Evolutionary conservation across 2,888 invertebrate genomes (phyloP).

Genomic region (Camponotus fellah): DNA sequence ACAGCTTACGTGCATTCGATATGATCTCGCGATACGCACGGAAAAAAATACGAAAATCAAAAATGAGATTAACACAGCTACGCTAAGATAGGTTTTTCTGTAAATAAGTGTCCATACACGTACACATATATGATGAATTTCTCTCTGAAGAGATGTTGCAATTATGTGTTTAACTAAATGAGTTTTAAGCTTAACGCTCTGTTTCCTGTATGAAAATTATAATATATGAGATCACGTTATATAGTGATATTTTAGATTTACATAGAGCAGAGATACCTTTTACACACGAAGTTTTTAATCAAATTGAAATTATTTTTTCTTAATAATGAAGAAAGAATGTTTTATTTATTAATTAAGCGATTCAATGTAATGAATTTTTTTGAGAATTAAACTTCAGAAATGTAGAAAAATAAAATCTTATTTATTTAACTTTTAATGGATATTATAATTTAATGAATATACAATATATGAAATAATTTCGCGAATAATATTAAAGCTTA

Average conservation of each 20-base stretch:
- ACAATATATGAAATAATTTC: no score
- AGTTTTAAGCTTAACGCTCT: neutral
- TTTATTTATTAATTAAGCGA: neutral
- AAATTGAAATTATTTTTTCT: neutral
- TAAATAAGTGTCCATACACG: neutral
- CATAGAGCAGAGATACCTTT: neutral
- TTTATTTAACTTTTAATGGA: neutral
- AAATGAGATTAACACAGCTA: slow-evolving; percentile 13
- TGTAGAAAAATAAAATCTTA: neutral
- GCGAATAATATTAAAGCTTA: neutral
- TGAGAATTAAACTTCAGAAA: neutral
- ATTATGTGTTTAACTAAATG: neutral
- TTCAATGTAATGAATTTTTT: neutral
- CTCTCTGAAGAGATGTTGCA: neutral
- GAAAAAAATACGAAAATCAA: slow-evolving; percentile 1
- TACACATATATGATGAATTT: neutral
- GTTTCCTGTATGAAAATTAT: slow-evolving; percentile 1
- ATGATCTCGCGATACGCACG: slow-evolving; percentile 17
- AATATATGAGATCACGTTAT: neutral
- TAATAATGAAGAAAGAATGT: neutral
- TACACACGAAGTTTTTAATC: neutral
- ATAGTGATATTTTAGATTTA: neutral
- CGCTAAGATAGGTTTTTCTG: neutral
- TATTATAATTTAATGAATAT: no score
- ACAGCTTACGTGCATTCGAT: slow-evolving; percentile 14